Base-by-base conservation (phyloP, 2,113 vertebrate species). In the Periophthalmodon schlosseri region DNA sequence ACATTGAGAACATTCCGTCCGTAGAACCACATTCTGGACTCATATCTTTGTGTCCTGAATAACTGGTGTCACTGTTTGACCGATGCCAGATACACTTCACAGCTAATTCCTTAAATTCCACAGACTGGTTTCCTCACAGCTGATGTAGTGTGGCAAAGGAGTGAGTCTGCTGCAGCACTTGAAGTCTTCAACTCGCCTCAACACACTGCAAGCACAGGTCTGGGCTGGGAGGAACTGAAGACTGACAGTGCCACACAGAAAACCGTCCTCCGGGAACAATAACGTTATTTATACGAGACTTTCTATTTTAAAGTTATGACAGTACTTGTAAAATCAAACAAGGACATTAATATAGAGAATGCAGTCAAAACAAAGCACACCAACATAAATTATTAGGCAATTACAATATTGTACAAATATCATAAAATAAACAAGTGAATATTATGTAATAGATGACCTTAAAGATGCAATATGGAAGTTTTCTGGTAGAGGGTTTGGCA, bases 191-290 rank as follows among this genome's bases (percentile, higher is more conserved):
- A 91, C 93, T 94, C 88, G 88, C 92, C 94, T 95, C 94, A 93
- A 94, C 93, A 93, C 93, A 92, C 83, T 84, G 82, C 84, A 86
- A 86, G 86, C 87, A 90, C 85, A 83, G 81, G 86, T 85, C 93
- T 84, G 91, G 92, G 90, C 94, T 95, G 93, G 93, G 94, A 94
- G 93, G 93, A 94, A 94, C 92, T 93, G 84, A 94, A 95, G 93
- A 95, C 93, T 95, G 94, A 93, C 92, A 94, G 92, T 90, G 92
- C 92, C 92, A 93, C 93, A 87, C 92, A 94, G 93, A 6, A 23
- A 24, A 16, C 36, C 0, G 10, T 1, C 67, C 18, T 72, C 23
- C 16, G 16, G 50, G 16, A 52, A 52, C 50, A 44, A 44, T 10
- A 44, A 2, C 39, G 6, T 44, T 2, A 44, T 44, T 44, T 44